phyloP scores from a whole-genome alignment of 1,140 invertebrate species.

The Musca vetustissima region DNA sequence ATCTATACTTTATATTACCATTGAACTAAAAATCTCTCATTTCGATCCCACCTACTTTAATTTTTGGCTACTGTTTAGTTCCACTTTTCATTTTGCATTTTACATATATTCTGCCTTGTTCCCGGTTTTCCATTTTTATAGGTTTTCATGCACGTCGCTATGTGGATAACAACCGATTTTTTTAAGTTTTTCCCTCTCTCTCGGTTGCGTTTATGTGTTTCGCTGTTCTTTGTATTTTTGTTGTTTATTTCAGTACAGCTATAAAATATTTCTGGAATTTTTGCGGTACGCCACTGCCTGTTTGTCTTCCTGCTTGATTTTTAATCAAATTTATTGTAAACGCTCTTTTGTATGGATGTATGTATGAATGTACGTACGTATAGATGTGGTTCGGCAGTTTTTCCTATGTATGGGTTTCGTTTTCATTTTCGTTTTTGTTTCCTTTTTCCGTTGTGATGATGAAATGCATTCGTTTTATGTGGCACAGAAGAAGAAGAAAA shows the following conservation, averaged over 20 bases:
- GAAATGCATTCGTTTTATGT: too few species aligned
- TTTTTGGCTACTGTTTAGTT: background rate
- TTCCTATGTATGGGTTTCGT: too few species aligned
- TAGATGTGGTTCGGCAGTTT: background rate
- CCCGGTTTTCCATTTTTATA: background rate
- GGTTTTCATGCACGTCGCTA: too few species aligned
- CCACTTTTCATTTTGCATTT: background rate
- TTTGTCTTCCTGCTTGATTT: conserved; percentile 17
- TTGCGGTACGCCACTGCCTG: conserved; percentile 3
- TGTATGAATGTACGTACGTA: background rate
- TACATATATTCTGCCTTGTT: background rate
- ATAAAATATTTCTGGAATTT: background rate
- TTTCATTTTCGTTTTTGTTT: too few species aligned
- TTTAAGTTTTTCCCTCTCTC: too few species aligned
- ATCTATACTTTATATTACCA: too few species aligned
- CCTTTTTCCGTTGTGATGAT: too few species aligned
- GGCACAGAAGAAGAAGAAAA: too few species aligned
- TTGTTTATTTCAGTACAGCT: too few species aligned
- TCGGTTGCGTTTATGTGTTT: background rate
- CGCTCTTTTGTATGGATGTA: background rate
- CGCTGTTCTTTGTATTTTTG: background rate
- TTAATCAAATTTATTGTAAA: conserved; percentile 20
- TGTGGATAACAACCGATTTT: too few species aligned
- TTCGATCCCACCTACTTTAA: background rate
- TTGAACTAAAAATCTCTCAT: too few species aligned